Evolutionary conservation across 1,140 invertebrate genomes (phyloP).

Genomic region (Piezodorus guildinii): DNA sequence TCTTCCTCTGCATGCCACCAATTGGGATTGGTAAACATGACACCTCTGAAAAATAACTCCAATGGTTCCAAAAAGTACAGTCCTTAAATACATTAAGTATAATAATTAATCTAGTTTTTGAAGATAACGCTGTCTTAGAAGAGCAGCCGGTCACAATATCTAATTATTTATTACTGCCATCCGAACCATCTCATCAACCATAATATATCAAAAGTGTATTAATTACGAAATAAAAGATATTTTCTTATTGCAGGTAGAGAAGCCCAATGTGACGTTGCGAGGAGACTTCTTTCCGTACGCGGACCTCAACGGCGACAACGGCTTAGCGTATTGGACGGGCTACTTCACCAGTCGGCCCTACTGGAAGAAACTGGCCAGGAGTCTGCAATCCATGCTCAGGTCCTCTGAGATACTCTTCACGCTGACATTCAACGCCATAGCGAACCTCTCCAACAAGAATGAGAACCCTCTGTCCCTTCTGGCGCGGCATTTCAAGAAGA

Average conservation of each 20-base stretch:
- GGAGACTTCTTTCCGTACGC: slow-evolving; percentile 96
- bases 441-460: slow-evolving; percentile 44
- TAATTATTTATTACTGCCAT: too few relatives aligned
- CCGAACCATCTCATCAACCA: too few relatives aligned
- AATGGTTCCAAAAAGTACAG: too few relatives aligned
- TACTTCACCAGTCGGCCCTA: slow-evolving; percentile 88
- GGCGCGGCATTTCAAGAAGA: slow-evolving; percentile 53
- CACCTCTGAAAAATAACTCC: too few relatives aligned
- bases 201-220: too few relatives aligned
- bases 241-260: background rate
- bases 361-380: slow-evolving; percentile 74
- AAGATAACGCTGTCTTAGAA: too few relatives aligned
- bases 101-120: too few relatives aligned
- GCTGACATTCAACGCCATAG: slow-evolving; percentile 59
- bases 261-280: slow-evolving; percentile 43
- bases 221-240: too few relatives aligned
- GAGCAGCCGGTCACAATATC: too few relatives aligned
- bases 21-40: too few relatives aligned
- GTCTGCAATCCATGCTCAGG: slow-evolving; percentile 71
- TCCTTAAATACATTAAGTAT: too few relatives aligned
- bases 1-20: too few relatives aligned
- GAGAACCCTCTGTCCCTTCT: slow-evolving; percentile 61
- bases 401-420: slow-evolving; percentile 81
- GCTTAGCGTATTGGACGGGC: slow-evolving; percentile 89
- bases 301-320: slow-evolving; percentile 80